Percentiles rank a stretch among this genome's conserved stretches.
Evolutionary conservation across 2,888 invertebrate species (phyloP).

Genomic region (Microctonus hyperodae): DNA sequence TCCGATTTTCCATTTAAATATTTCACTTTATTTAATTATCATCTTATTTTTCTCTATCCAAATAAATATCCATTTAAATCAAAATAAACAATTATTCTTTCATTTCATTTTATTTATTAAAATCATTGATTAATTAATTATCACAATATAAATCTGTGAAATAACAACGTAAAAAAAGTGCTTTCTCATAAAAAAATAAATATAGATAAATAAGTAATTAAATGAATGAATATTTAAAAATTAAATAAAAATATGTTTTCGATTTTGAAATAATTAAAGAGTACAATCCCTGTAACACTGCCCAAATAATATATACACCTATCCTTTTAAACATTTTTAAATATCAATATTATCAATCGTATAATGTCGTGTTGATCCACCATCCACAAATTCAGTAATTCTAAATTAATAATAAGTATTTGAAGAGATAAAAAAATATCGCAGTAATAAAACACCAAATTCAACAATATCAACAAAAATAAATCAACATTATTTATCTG

Average conservation of each 20-base stretch:
- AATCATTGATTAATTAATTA: too few species aligned
- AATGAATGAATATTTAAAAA: too few species aligned
- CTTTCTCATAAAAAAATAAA: neutral
- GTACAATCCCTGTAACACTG: constrained; percentile 52
- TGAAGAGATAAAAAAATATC: neutral
- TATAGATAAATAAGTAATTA: too few species aligned
- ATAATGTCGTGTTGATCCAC: constrained; percentile 22
- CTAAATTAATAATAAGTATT: constrained; percentile 21
- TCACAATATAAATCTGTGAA: too few species aligned
- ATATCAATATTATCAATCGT: constrained; percentile 11
- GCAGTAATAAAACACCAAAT: neutral
- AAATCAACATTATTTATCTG: neutral
- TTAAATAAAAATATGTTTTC: constrained; percentile 11
- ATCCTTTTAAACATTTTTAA: constrained; percentile 29
- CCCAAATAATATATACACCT: constrained; percentile 45
- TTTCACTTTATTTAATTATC: neutral
- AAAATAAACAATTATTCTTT: too few species aligned
- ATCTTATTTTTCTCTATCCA: neutral
- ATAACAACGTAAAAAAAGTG: neutral
- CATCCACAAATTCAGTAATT: constrained; percentile 32
- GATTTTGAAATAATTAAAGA: constrained; percentile 32
- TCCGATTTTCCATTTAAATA: constrained; percentile 35
- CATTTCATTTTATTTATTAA: too few species aligned
- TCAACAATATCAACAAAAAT: neutral
- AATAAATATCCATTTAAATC: too few species aligned